A percentile compares a stretch with the other conserved stretches of the same genome.
Evolutionary conservation across 2,888 invertebrate genomes (phyloP).

Genomic region (Ochlodes sylvanus): DNA sequence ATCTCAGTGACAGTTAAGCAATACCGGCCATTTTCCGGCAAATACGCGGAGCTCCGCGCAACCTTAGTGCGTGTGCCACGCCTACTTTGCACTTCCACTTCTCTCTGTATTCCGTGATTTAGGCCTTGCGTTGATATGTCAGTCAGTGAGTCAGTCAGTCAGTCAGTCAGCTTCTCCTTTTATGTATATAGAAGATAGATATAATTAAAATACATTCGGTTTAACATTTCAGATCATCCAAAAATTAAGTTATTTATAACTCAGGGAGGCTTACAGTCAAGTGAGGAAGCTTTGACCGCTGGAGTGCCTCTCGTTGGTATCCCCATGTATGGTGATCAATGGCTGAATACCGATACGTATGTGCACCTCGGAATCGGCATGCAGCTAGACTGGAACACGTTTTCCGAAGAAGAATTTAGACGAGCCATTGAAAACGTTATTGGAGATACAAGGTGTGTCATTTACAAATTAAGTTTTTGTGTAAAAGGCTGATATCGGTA

Average conservation of each 20-base stretch:
- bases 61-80: too few relatives aligned
- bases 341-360: constrained; percentile 59
- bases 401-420: constrained; percentile 50
- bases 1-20: too few relatives aligned
- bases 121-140: too few relatives aligned
- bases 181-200: too few relatives aligned
- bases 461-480: background rate
- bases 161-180: too few relatives aligned
- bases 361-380: constrained; percentile 57
- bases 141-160: too few relatives aligned
- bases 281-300: constrained; percentile 68
- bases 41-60: too few relatives aligned
- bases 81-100: too few relatives aligned
- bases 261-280: constrained; percentile 74
- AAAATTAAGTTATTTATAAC: constrained; percentile 75
- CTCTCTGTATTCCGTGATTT: too few relatives aligned
- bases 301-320: constrained; percentile 68
- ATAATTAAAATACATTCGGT: background rate
- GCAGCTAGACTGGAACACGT: constrained; percentile 53
- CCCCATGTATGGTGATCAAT: constrained; percentile 70
- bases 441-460: constrained; percentile 44
- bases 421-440: constrained; percentile 45
- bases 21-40: too few relatives aligned
- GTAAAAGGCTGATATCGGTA: too few relatives aligned
- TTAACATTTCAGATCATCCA: constrained; percentile 57